Percentiles rank a stretch among this genome's conserved stretches.
Evolutionary conservation across 2,888 invertebrate genomes (phyloP).

Genomic region (Oxyscelio sp.): DNA sequence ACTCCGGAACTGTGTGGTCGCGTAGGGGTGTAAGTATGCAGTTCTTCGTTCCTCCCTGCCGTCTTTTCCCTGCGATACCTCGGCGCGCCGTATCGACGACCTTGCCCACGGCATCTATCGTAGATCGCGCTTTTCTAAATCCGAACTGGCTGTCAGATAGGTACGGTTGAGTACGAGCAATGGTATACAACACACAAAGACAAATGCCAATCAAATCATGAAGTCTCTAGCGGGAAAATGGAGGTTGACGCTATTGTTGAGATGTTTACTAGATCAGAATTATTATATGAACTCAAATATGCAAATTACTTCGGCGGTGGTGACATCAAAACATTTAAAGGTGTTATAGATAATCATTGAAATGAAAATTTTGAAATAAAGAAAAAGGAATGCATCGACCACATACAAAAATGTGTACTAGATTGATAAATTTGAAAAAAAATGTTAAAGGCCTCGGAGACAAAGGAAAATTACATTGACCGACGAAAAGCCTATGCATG

Average conservation of each 20-base stretch:
- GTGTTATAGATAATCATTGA: conserved; percentile 23
- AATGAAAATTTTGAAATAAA: conserved; percentile 13
- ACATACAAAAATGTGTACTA: conserved; percentile 40
- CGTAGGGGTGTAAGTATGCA: too few species aligned
- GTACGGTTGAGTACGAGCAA: conserved; percentile 47
- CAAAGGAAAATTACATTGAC: too few species aligned
- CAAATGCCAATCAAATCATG: conserved; percentile 11
- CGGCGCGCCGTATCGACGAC: too few species aligned
- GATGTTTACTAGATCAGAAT: conserved; percentile 25
- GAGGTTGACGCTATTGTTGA: conserved; percentile 15
- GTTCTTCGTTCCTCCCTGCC: too few species aligned
- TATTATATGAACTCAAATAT: conserved; percentile 22
- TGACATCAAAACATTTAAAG: conserved; percentile 38
- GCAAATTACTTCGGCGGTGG: conserved; percentile 21
- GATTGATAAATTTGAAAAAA: too few species aligned
- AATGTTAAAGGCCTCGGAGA: too few species aligned
- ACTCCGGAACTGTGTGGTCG: too few species aligned
- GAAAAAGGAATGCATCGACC: conserved; percentile 29
- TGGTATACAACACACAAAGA: conserved; percentile 16
- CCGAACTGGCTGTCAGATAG: too few species aligned
- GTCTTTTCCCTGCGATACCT: too few species aligned
- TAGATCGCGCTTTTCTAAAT: too few species aligned
- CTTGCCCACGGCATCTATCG: too few species aligned
- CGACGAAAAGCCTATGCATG: too few species aligned
- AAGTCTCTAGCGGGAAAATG: conserved; percentile 13